Base-by-base conservation (phyloP, 2,888 invertebrate genomes). In the Platycnemis pennipes region DNA sequence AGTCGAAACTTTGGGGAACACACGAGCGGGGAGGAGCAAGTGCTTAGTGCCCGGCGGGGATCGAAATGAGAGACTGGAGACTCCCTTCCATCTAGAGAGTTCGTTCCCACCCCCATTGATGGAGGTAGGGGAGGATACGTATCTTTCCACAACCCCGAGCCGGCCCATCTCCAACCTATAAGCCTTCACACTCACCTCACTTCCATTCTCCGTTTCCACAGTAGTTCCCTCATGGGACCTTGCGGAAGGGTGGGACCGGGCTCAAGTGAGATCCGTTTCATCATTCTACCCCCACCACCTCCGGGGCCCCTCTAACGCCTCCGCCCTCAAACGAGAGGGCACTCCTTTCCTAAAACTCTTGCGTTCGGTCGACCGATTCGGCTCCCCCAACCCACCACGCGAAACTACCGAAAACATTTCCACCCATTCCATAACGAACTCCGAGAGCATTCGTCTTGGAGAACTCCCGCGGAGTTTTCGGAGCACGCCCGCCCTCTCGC, bases 341-440 rank as follows among this genome's bases (percentile, higher is more conserved):
- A 13, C 77, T n/a, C 77, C 2, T 26, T n/a, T 45, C 45, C n/a
- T 46, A n/a, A n/a, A n/a, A n/a, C n/a, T n/a, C n/a, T n/a, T n/a
- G n/a, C n/a, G n/a, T n/a, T n/a, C n/a, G n/a, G n/a, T n/a, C n/a
- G n/a, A n/a, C n/a, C n/a, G n/a, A n/a, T n/a, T n/a, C n/a, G n/a
- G n/a, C n/a, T n/a, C n/a, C n/a, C n/a, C n/a, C n/a, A n/a, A n/a
- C n/a, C n/a, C n/a, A n/a, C n/a, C n/a, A n/a, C n/a, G n/a, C n/a
- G n/a, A n/a, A 63, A 91, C 91, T 91, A 26, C 31, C 42, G 63
- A 69, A 91, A 91, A 56, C 91, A 91, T 91, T 91, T 44, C 63
- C 63, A 91, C 91, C 63, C 63, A 91, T 91, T 91, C 37, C 91
- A 91, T 69, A 91, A 69, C 63, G 91, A 91, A 91, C 91, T 91